phyloP scores from a whole-genome alignment of 1,140 invertebrate species.

The Grapholita molesta region DNA sequence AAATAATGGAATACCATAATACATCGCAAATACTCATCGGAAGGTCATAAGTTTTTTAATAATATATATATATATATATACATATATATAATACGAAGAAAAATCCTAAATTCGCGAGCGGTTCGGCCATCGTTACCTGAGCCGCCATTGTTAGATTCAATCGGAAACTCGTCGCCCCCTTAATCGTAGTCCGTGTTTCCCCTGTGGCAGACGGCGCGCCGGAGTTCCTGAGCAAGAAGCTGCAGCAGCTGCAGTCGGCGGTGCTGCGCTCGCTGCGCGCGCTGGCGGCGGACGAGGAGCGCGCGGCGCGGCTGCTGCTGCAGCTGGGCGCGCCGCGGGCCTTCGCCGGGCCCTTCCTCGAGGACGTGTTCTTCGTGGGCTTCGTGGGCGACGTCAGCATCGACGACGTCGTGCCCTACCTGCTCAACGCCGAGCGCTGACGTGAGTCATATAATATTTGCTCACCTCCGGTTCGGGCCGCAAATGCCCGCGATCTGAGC shows the following conservation, averaged over 20 bases:
- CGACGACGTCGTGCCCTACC: slow-evolving; percentile 94
- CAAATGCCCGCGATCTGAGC: no score
- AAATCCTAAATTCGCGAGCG: no score
- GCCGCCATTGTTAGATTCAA: no score
- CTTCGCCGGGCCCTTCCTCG: slow-evolving; percentile 88
- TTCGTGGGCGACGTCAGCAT: slow-evolving; percentile 95
- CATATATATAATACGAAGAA: no score
- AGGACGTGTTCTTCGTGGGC: slow-evolving; percentile 93
- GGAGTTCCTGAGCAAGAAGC: slow-evolving; percentile 51
- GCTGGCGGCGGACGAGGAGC: slow-evolving; percentile 34
- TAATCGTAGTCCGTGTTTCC: no score
- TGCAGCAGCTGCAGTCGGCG: slow-evolving; percentile 45
- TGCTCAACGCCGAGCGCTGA: slow-evolving; percentile 79
- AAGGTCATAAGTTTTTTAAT: no score
- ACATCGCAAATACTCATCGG: no score
- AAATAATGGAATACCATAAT: no score
- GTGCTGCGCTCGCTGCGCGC: slow-evolving; percentile 48
- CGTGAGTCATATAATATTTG: not conserved
- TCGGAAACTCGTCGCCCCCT: no score
- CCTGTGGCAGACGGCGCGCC: slow-evolving; percentile 59
- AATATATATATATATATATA: no score
- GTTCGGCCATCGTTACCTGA: no score
- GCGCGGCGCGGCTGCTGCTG: slow-evolving; percentile 77
- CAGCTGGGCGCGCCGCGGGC: slow-evolving; percentile 88
- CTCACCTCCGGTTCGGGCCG: no score